A percentile compares a stretch with the other conserved stretches of the same genome.
phyloP scores from a whole-genome alignment of 2,113 vertebrate genomes.

The Cromileptes altivelis region DNA sequence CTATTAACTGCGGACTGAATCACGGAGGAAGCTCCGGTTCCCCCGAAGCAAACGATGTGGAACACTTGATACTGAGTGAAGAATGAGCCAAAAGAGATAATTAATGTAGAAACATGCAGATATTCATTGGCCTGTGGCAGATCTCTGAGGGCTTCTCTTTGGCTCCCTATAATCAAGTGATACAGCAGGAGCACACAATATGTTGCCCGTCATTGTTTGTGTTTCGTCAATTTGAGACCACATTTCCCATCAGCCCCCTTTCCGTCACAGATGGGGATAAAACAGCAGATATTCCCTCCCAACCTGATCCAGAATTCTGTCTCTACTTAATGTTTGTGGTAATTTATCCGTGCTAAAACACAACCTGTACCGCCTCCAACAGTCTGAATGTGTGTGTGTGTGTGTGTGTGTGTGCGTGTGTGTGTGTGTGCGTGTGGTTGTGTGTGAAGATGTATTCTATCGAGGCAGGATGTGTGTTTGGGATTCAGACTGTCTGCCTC shows the following conservation, averaged over 20 bases:
- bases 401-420: slow-evolving; percentile 1
- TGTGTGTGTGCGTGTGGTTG: not conserved
- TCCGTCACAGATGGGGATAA: not conserved
- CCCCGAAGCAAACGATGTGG: slow-evolving; percentile 36
- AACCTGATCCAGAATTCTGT: not conserved
- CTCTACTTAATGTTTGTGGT: not conserved
- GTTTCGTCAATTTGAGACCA: slow-evolving; percentile 11
- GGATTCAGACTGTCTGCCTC: slow-evolving; percentile 59
- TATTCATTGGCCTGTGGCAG: slow-evolving; percentile 43
- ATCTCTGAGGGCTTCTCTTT: slow-evolving; percentile 36
- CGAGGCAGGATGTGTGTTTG: slow-evolving; percentile 51
- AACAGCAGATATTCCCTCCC: not conserved
- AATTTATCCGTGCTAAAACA: not conserved
- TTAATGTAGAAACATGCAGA: slow-evolving; percentile 63
- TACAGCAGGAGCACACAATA: not conserved
- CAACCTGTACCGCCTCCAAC: not conserved
- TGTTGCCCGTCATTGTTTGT: not conserved
- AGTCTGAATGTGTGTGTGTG: slow-evolving; percentile 4
- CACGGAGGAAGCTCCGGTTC: slow-evolving; percentile 24
- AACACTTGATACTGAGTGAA: slow-evolving; percentile 38
- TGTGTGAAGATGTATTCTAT: slow-evolving; percentile 4
- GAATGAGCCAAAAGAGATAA: slow-evolving; percentile 50
- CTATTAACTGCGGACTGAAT: not conserved
- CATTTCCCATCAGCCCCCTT: slow-evolving; percentile 42
- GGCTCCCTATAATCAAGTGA: slow-evolving; percentile 25